Conservation (phyloP, 2,888 invertebrate species). For the Zaprionus lineosus region DNA sequence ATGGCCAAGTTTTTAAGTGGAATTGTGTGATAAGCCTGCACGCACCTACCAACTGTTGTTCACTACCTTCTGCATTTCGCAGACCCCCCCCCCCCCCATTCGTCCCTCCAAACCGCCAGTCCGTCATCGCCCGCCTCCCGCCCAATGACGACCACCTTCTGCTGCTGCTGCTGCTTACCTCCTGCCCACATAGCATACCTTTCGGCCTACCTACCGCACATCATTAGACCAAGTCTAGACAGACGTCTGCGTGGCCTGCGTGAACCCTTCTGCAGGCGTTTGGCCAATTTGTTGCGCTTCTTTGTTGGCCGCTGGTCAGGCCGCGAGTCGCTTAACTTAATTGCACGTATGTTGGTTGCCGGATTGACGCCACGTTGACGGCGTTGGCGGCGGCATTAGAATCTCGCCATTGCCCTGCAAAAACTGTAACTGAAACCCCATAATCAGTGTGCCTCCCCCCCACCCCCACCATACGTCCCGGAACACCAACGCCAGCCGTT, state of each 20-base stretch:
- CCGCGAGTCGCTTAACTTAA: constrained; percentile 53
- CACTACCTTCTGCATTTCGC: background rate
- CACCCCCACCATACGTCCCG: background rate
- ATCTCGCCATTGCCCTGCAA: constrained; percentile 13
- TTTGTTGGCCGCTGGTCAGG: constrained; percentile 20
- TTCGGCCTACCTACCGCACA: constrained; percentile 67
- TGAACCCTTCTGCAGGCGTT: constrained; percentile 62
- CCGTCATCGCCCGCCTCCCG: no score
- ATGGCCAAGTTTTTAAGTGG: constrained; percentile 61
- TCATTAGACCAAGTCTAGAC: constrained; percentile 71
- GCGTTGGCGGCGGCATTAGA: constrained; percentile 50
- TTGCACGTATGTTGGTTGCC: constrained; percentile 52
- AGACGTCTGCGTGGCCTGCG: constrained; percentile 59
- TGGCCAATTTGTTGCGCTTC: constrained; percentile 65
- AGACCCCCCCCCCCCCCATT: no score
- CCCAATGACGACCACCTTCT: no score
- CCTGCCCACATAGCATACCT: background rate
- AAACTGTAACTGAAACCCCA: constrained; percentile 59
- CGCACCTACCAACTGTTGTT: constrained; percentile 36
- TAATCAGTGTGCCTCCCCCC: constrained; percentile 50
- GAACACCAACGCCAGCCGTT: no score
- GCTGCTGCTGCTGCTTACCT: background rate
- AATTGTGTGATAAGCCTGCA: constrained; percentile 69
- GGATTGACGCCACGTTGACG: constrained; percentile 64
- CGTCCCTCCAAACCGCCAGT: no score